These are phyloP conservation scores for Hirundichthys speculiger DNA, from an alignment of 2,113 vertebrate species.

Conservation along the genomic window DNA sequence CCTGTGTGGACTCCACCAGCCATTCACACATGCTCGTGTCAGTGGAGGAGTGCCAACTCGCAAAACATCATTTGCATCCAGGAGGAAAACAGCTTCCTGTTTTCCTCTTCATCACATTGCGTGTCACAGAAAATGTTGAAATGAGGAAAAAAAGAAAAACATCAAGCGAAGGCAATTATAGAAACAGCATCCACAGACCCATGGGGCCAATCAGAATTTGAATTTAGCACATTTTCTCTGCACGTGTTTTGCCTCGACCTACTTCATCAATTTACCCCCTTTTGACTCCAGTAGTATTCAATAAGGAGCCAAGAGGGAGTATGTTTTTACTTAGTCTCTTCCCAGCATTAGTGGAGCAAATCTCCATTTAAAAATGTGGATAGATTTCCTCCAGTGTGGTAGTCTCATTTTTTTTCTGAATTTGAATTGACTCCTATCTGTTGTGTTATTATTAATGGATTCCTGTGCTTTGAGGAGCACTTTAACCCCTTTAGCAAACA, in stretches of 20 bases:
- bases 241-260: slow-evolving; percentile 51
- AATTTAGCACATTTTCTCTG: slow-evolving; percentile 64
- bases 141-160: slow-evolving; percentile 49
- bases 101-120: slow-evolving; percentile 51
- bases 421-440: slow-evolving; percentile 30
- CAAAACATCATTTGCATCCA: slow-evolving; percentile 59
- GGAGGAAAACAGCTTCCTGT: slow-evolving; percentile 35
- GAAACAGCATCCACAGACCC: slow-evolving; percentile 60
- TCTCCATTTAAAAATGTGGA: slow-evolving; percentile 28
- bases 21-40: slow-evolving; percentile 43
- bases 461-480: slow-evolving; percentile 23
- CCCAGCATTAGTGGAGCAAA: slow-evolving; percentile 22
- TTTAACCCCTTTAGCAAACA: slow-evolving; percentile 35
- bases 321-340: slow-evolving; percentile 27
- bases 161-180: slow-evolving; percentile 63
- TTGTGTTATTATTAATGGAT: slow-evolving; percentile 43
- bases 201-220: slow-evolving; percentile 66
- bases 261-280: slow-evolving; percentile 73
- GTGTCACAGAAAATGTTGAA: slow-evolving; percentile 58
- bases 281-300: slow-evolving; percentile 61
- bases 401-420: slow-evolving; percentile 24
- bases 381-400: slow-evolving; percentile 35
- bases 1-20: slow-evolving; percentile 33
- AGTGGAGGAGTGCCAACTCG: slow-evolving; percentile 28
- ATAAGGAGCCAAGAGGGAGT: slow-evolving; percentile 47